Percentiles rank a stretch among this genome's conserved stretches.
Evolutionary conservation across 2,113 vertebrate genomes (phyloP).

Genomic region (Ia io): DNA sequence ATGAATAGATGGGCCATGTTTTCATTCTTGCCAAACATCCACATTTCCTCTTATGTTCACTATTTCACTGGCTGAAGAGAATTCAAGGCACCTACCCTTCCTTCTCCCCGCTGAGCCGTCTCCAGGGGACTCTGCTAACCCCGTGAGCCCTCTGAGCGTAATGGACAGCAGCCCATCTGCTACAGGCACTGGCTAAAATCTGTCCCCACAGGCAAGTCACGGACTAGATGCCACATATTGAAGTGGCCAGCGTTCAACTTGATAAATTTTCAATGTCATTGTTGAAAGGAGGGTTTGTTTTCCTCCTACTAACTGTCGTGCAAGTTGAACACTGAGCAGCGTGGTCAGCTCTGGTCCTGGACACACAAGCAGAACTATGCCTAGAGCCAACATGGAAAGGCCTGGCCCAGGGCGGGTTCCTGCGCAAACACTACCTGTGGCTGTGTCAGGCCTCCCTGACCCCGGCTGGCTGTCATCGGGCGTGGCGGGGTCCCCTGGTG

Average conservation of each 20-base stretch:
- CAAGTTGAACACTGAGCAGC: slow-evolving; percentile 51
- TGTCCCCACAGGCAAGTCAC: background rate
- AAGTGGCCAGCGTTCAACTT: background rate
- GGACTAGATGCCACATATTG: background rate
- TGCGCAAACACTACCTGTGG: slow-evolving; percentile 46
- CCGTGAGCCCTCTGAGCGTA: background rate
- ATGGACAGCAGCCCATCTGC: background rate
- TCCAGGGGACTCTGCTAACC: background rate
- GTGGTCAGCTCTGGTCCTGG: slow-evolving; percentile 28
- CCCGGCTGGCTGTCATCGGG: rapidly evolving
- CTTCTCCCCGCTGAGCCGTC: background rate
- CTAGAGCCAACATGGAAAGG: slow-evolving; percentile 64
- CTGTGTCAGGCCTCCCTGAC: background rate
- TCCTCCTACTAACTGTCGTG: slow-evolving; percentile 40
- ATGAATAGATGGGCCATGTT: background rate
- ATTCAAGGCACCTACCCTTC: background rate
- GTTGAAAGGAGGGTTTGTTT: background rate
- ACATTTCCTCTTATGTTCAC: background rate
- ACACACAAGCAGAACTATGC: slow-evolving; percentile 52
- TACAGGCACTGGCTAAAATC: background rate
- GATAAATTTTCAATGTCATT: background rate
- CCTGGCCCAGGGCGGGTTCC: slow-evolving; percentile 60
- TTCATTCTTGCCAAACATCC: background rate
- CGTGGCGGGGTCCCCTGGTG: rapidly evolving
- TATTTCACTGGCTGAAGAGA: background rate